Evolutionary conservation across 2,797 vertebrate species (phyloP), one percentile per base, ranked within the genome.

Genomic region (Dromococcyx pavoninus): DNA sequence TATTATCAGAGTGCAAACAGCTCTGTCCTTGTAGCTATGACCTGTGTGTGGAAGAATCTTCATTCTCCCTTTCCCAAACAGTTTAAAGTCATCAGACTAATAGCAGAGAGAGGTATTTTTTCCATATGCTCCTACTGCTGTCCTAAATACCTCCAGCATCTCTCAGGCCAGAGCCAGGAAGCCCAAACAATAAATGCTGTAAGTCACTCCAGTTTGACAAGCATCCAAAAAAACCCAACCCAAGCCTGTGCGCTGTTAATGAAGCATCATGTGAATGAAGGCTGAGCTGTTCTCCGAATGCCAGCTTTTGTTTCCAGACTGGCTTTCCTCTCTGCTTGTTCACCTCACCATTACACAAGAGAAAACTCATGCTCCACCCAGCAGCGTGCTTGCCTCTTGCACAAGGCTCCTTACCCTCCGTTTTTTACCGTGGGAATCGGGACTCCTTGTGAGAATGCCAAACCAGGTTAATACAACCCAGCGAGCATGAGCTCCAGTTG

Each of bases 351-450:
- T 95, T 95, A 92, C 90, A 64, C 74, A 87, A 95, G 94, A 24
- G 2, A 11, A 33, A 75, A 41, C 0, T 2, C 76, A 41, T 0
- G 58, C 91, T 94, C 93, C 94, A 82, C 95, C 93, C 93, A 91
- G 67, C 88, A 69, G 86, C 1, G 11, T 4, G 3, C 84, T 91
- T 16, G 0, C 72, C 84, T 95, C 88, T 95, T 95, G 89, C 96
- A 89, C 96, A 97, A 97, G 81, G 75, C 7, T 27, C 93, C 86
- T 85, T 89, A 4, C 72, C 69, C 65, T 50, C 67, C 2, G 10
- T 18, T 53, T 86, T 83, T 44, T 95, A 94, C 96, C 92, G 92
- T 97, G 95, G 94, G 95, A 96, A 97, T 92, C 39, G 17, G 50
- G 93, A 32, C 88, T 70, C 48, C 14, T 18, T 3, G 11, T 69